Evolutionary conservation across 2,113 vertebrate genomes (phyloP), one percentile per base, ranked within the genome.

Genomic region (Aldabrachelys gigantea): DNA sequence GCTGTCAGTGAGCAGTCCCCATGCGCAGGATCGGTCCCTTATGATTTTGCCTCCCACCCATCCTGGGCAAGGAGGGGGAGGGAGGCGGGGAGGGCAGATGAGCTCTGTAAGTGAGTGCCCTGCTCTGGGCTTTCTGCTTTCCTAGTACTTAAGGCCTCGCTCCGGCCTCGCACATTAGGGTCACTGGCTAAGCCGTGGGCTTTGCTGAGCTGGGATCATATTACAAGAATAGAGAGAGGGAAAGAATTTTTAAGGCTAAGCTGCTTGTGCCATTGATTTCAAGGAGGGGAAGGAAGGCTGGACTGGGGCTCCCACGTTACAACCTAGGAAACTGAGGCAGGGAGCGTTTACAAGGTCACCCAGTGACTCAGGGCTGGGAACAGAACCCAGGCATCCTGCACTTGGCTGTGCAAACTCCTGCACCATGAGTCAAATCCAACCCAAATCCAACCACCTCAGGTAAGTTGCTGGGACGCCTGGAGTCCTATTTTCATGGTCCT

Each of bases 141-240:
- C 95, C 10, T 90, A 88, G 89, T 69, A 93, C 95, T 97, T 96
- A 94, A 95, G 92, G 96, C 93, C 92, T 80, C 84, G 90, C 91
- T 88, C 97, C 96, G 96, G 95, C 95, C 97, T 97, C 95, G 93
- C 97, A 96, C 97, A 95, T 96, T 93, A 96, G 94, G 89, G 95
- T 91, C 95, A 96, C 92, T 3, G 3, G 89, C 92, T 97, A 93
- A 97, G 93, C 96, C 91, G 0, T 1, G 87, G 90, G 93, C 89
- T 97, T 93, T 84, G 94, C 96, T 95, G 95, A 96, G 94, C 96
- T 0, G 10, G 83, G 94, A 97, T 97, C 87, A 79, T 94, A 96
- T 97, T 96, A 97, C 95, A 94, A 89, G 95, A 91, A 76, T 94
- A 57, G 94, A 89, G 94, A 89, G 93, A 97, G 96, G 96, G 96